phyloP scores from a whole-genome alignment of 2,113 vertebrate species.

The Rhinogobius similis region DNA sequence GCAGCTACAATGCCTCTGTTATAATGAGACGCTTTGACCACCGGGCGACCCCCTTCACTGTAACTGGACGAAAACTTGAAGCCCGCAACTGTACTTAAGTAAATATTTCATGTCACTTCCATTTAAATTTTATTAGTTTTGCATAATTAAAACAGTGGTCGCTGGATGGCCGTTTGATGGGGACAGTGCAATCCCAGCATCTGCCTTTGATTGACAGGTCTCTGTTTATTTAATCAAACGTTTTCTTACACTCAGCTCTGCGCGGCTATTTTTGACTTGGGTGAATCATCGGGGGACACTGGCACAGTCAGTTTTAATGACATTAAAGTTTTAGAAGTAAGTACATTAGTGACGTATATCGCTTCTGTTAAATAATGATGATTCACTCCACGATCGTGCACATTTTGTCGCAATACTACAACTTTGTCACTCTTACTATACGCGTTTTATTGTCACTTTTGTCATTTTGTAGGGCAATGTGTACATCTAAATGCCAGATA shows the following conservation, averaged over 20 bases:
- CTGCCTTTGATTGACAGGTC: neutral
- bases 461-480: too few species aligned
- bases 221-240: slow-evolving; percentile 5
- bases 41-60: neutral
- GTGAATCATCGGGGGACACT: neutral
- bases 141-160: neutral
- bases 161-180: neutral
- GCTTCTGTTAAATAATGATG: neutral
- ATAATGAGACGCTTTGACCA: slow-evolving; percentile 11
- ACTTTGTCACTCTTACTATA: too few species aligned
- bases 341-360: neutral
- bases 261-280: neutral
- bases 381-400: neutral
- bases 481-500: too few species aligned
- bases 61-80: neutral
- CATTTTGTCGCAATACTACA: neutral
- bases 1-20: neutral
- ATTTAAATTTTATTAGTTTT: neutral
- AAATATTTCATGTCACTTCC: neutral
- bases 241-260: slow-evolving; percentile 1
- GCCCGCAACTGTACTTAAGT: neutral
- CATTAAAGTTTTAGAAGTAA: neutral
- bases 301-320: neutral
- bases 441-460: too few species aligned
- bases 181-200: neutral